Evolutionary conservation across 2,113 vertebrate species (phyloP), one percentile per base, ranked within the genome.

Genomic region (Aptenodytes forsteri): DNA sequence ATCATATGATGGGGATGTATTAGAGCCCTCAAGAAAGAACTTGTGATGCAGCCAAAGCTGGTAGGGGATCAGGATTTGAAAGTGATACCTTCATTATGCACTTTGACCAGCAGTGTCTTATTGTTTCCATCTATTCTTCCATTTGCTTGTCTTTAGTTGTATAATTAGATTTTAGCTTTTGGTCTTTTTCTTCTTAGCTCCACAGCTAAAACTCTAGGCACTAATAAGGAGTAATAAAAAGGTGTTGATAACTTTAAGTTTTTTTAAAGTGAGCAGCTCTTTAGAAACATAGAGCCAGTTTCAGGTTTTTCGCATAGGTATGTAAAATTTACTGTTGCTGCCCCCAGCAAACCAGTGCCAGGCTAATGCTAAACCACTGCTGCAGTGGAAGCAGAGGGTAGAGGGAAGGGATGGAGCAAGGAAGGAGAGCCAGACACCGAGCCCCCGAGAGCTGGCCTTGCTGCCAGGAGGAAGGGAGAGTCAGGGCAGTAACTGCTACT

Each of bases 391-490:
- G 40, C 4, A 1, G 22, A 40, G 49, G 69, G 56, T 7, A 42
- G 40, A 36, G 11, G 44, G 56, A 49, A 65, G n/a, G 64, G 69
- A 71, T 17, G 46, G 75, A 92, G 61, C 14, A 49, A 64, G 21
- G 79, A 47, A 52, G 61, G 22, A 42, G 69, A 49, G 50, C 4
- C 49, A 59, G 80, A 25, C 20, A 11, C 4, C 0, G 3, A 71
- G 11, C 8, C 34, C 36, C 25, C 0, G 2, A 18, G 34, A 29
- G 34, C 73, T 69, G 54, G 34, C 27, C 67, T 84, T 40, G 61
- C 84, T 92, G 67, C 47, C 73, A 79, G 56, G 76, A 95, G 90
- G 85, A 95, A 95, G 81, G 90, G 75, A 92, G 70, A 66, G 76
- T 66, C 81, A 66, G 64, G 65, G 81, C 58, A 86, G 76, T 34